Conservation (phyloP, 1,140 invertebrate species). For the Bombus breviceps region DNA sequence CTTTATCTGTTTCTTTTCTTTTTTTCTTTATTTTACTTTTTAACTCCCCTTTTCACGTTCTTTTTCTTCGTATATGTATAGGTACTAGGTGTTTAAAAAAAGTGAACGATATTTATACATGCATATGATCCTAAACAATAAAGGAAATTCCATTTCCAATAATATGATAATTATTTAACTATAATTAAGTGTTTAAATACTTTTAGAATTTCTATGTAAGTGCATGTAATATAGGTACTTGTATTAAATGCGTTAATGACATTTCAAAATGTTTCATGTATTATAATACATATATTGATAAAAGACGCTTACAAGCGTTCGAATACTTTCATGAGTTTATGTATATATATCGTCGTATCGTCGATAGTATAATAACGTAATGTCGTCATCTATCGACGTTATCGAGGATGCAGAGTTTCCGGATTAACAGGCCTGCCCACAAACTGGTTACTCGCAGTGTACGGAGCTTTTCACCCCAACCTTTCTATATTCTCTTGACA, state of each 20-base stretch:
- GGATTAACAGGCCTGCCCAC: neutral
- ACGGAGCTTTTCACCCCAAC: neutral
- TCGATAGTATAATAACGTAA: neutral
- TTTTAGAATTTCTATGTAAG: too few species aligned
- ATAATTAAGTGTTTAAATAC: too few species aligned
- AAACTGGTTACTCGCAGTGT: neutral
- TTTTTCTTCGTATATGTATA: neutral
- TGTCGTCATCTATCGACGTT: neutral
- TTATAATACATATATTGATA: neutral
- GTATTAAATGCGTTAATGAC: neutral
- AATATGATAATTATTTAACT: too few species aligned
- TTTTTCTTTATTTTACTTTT: neutral
- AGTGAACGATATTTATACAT: neutral
- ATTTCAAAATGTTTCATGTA: neutral
- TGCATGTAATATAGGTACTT: too few species aligned
- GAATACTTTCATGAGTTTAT: neutral
- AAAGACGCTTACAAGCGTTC: neutral
- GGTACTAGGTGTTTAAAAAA: neutral
- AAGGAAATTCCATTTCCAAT: neutral
- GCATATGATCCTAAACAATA: neutral
- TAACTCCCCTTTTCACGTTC: neutral
- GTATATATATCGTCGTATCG: neutral
- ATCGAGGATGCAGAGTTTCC: constrained; percentile 8
- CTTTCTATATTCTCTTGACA: too few species aligned
- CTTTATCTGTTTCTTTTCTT: neutral